Conservation (phyloP, 2,797 vertebrate genomes). For the Bovichtus diacanthus region DNA sequence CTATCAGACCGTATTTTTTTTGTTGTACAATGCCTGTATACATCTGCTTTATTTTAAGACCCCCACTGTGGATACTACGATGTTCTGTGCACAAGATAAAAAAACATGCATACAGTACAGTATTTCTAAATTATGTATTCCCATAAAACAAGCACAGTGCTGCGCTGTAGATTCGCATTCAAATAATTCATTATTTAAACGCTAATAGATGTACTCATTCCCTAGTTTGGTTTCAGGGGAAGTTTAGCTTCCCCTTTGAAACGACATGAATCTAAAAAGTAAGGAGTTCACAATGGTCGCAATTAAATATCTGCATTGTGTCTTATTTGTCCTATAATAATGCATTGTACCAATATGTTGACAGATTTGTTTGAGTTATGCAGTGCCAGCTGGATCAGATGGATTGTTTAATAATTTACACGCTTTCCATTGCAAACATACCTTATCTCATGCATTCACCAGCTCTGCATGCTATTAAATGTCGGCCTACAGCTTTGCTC, state of each 20-base stretch:
- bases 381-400: not conserved
- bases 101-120: slow-evolving; percentile 21
- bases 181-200: slow-evolving; percentile 70
- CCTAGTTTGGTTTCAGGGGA: no score
- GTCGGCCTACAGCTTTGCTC: not conserved
- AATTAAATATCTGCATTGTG: not conserved
- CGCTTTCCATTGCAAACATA: slow-evolving; percentile 49
- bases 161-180: slow-evolving; percentile 42
- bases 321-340: not conserved
- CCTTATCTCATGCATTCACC: slow-evolving; percentile 36
- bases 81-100: slow-evolving; percentile 28
- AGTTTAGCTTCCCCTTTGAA: slow-evolving; percentile 14
- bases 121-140: slow-evolving; percentile 65
- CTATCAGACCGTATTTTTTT: not conserved
- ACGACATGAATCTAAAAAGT: not conserved
- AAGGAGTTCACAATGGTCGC: not conserved
- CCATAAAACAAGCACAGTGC: slow-evolving; percentile 39
- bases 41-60: slow-evolving; percentile 2
- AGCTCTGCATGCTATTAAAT: slow-evolving; percentile 30
- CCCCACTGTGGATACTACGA: slow-evolving; percentile 6
- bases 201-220: slow-evolving; percentile 52
- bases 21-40: not conserved
- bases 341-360: slow-evolving; percentile 1
- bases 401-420: slow-evolving; percentile 56
- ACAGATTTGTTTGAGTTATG: slow-evolving; percentile 23